phyloP scores from a whole-genome alignment of 2,888 invertebrate genomes.

The Oscheius sp. region DNA sequence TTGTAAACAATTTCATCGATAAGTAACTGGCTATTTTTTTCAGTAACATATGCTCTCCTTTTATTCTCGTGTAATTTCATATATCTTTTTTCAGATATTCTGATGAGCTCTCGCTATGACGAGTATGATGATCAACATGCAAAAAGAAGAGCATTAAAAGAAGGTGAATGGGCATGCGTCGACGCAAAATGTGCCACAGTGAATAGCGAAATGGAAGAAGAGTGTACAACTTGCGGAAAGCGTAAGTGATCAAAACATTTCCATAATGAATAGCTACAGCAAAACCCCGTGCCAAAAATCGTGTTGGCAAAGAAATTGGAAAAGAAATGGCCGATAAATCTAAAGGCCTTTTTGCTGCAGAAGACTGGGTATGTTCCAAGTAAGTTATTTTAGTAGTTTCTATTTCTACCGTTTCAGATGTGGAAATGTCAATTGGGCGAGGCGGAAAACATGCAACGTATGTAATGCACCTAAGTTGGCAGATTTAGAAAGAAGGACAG shows the following conservation, averaged over 20 bases:
- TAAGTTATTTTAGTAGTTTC: conserved; percentile 62
- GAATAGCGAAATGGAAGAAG: conserved; percentile 55
- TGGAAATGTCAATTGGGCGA: conserved; percentile 99
- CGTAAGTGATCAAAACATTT: conserved; percentile 62
- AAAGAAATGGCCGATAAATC: conserved; percentile 95
- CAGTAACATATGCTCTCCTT: not conserved
- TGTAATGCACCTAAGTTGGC: conserved; percentile 95
- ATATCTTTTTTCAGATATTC: conserved; percentile 31
- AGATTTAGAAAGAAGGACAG: conserved; percentile 59
- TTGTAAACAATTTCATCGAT: not conserved
- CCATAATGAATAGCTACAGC: conserved; percentile 58
- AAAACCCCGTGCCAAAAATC: conserved; percentile 71
- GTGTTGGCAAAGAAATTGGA: conserved; percentile 89
- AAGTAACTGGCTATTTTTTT: not conserved
- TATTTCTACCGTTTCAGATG: conserved; percentile 78
- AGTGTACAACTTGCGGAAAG: conserved; percentile 74
- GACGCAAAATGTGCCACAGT: conserved; percentile 74
- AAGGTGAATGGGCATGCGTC: conserved; percentile 76
- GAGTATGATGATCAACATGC: conserved; percentile 33
- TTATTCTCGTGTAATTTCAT: not conserved
- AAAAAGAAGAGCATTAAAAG: conserved; percentile 55
- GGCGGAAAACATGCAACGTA: conserved; percentile 94
- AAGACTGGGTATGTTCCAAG: conserved; percentile 99
- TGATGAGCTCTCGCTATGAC: conserved; percentile 1
- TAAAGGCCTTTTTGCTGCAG: conserved; percentile 90